Evolutionary conservation across 2,113 vertebrate species (phyloP).

Genomic region (Lipotes vexillifer): DNA sequence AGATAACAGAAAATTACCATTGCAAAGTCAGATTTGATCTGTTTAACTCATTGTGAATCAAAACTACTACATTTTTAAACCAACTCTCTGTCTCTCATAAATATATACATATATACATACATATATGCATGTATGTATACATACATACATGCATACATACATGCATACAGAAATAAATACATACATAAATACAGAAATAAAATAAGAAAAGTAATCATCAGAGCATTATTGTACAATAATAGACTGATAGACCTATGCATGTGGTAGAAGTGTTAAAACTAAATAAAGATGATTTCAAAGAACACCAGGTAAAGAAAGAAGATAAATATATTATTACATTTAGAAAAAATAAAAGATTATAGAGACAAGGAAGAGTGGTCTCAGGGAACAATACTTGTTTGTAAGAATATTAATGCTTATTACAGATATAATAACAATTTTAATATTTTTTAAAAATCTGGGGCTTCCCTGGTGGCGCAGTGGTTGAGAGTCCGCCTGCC

Average conservation of each 20-base stretch:
- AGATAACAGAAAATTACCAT: neutral
- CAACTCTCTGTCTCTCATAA: neutral
- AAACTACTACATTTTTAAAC: neutral
- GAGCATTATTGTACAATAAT: neutral
- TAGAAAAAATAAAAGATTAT: neutral
- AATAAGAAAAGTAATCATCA: neutral
- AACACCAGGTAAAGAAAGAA: neutral
- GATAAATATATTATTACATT: neutral
- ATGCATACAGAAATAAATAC: neutral
- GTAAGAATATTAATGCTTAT: neutral
- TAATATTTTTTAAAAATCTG: neutral
- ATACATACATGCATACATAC: neutral
- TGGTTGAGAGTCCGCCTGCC: too few species aligned
- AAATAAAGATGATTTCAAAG: neutral
- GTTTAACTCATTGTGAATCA: neutral
- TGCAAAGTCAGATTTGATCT: neutral
- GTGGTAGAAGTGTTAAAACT: neutral
- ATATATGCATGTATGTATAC: neutral
- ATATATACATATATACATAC: neutral
- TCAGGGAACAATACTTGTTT: neutral
- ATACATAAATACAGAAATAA: too few species aligned
- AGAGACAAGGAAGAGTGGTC: neutral
- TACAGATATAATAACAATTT: neutral
- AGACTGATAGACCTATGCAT: neutral
- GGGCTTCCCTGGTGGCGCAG: too few species aligned